A percentile compares a stretch with the other conserved stretches of the same genome.
Evolutionary conservation across 2,797 vertebrate genomes (phyloP).

Genomic region (Myotis daubentonii): DNA sequence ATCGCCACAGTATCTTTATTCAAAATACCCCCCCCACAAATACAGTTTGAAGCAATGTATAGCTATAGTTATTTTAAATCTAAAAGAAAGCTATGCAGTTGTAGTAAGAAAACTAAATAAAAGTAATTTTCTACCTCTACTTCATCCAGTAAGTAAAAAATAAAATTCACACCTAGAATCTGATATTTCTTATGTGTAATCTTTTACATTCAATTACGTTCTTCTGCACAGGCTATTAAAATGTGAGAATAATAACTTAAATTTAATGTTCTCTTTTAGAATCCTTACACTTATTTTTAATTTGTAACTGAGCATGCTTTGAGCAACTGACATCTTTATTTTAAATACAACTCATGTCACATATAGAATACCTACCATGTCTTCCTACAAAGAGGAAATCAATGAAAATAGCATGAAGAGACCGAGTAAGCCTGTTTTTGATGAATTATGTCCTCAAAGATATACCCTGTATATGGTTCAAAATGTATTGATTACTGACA

Average conservation of each 20-base stretch:
- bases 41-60: not conserved
- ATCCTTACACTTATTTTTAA: not conserved
- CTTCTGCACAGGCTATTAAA: conserved; percentile 35
- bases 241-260: conserved; percentile 18
- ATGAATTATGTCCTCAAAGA: conserved; percentile 80
- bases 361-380: conserved; percentile 55
- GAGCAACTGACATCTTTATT: conserved; percentile 41
- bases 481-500: conserved; percentile 74
- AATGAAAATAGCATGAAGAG: conserved; percentile 71
- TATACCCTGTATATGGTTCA: conserved; percentile 54
- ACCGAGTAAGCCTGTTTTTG: conserved; percentile 52
- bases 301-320: not conserved
- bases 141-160: conserved; percentile 16
- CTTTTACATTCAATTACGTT: not conserved
- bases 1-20: not conserved
- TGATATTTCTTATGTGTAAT: not conserved
- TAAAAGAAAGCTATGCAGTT: not conserved
- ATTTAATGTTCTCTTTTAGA: conserved; percentile 1
- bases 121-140: not conserved
- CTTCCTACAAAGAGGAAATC: conserved; percentile 58
- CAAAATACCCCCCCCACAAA: not conserved
- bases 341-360: conserved; percentile 57
- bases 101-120: not conserved
- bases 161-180: conserved; percentile 13
- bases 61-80: not conserved